Percentiles rank a stretch among this genome's conserved stretches.
These are phyloP conservation scores for Salpingus planirostris DNA, from an alignment of 2,888 invertebrate genomes.

Conservation along the genomic window DNA sequence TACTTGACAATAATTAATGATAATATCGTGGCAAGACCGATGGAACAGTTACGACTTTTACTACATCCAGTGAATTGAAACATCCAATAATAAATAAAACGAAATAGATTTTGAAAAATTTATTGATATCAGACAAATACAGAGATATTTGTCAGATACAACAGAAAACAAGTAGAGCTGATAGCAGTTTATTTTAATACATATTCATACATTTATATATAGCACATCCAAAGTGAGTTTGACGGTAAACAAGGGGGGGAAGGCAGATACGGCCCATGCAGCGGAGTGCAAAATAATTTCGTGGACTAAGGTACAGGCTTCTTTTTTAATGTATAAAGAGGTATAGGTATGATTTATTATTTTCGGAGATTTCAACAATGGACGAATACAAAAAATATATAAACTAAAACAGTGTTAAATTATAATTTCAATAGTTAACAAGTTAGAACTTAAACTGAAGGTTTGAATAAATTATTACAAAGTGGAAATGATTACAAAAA, in stretches of 20 bases:
- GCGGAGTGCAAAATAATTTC: slow-evolving; percentile 38
- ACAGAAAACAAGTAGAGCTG: slow-evolving; percentile 45
- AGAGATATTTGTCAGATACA: slow-evolving; percentile 43
- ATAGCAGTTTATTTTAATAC: slow-evolving; percentile 45
- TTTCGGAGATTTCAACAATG: slow-evolving; percentile 31
- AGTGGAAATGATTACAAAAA: slow-evolving; percentile 13
- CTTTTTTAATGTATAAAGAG: slow-evolving; percentile 24
- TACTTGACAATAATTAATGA: too few relatives aligned
- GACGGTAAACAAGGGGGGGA: slow-evolving; percentile 38
- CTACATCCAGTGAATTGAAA: slow-evolving; percentile 5
- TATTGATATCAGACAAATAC: slow-evolving; percentile 44
- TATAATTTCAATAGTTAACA: slow-evolving; percentile 42
- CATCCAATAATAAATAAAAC: slow-evolving; percentile 14
- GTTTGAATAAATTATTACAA: slow-evolving; percentile 35
- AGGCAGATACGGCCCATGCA: slow-evolving; percentile 37
- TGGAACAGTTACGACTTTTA: too few relatives aligned
- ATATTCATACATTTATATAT: slow-evolving; percentile 46
- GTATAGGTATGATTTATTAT: slow-evolving; percentile 24
- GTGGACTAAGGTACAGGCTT: slow-evolving; percentile 35
- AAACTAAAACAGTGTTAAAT: slow-evolving; percentile 37
- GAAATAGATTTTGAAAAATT: slow-evolving; percentile 40
- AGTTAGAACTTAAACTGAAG: slow-evolving; percentile 40
- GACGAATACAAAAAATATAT: slow-evolving; percentile 34
- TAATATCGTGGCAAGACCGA: too few relatives aligned
- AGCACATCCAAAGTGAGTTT: slow-evolving; percentile 44